A percentile compares a stretch with the other conserved stretches of the same genome.
phyloP scores from a whole-genome alignment of 2,113 vertebrate species.

The Grus americana region DNA sequence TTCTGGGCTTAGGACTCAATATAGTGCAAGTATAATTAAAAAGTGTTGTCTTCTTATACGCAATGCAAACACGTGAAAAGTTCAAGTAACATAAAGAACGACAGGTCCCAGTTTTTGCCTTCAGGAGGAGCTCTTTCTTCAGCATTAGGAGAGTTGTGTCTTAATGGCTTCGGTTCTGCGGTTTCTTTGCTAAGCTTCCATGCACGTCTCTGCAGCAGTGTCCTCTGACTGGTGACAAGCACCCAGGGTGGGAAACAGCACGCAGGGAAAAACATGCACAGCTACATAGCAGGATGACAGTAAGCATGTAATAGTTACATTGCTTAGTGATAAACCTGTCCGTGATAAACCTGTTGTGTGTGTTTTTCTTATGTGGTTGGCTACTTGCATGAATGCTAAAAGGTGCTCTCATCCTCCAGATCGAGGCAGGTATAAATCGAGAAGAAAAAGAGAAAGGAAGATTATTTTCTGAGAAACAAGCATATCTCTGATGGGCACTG shows the following conservation, averaged over 20 bases:
- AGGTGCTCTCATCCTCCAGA: conserved; percentile 5
- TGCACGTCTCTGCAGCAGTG: background rate
- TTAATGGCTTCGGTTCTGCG: background rate
- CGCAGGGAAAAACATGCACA: background rate
- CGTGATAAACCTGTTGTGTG: background rate
- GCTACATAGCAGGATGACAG: background rate
- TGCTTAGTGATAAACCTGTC: background rate
- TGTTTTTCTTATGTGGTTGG: background rate
- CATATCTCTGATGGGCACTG: background rate
- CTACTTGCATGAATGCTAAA: background rate
- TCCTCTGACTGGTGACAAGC: background rate
- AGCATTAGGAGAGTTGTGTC: background rate
- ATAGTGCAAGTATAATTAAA: background rate
- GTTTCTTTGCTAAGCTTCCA: background rate
- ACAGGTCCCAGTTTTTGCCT: background rate
- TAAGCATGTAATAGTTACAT: background rate
- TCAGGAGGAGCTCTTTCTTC: conserved; percentile 53
- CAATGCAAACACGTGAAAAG: background rate
- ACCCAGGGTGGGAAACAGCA: background rate
- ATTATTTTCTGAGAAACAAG: conserved; percentile 8
- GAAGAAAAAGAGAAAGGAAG: conserved; percentile 27
- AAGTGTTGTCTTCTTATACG: background rate
- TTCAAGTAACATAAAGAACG: background rate
- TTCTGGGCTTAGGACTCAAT: background rate
- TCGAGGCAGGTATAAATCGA: conserved; percentile 3